A percentile compares a stretch with the other conserved stretches of the same genome.
These are phyloP conservation scores for Lasius fuliginosus DNA, from an alignment of 2,888 invertebrate species.

Conservation along the genomic window DNA sequence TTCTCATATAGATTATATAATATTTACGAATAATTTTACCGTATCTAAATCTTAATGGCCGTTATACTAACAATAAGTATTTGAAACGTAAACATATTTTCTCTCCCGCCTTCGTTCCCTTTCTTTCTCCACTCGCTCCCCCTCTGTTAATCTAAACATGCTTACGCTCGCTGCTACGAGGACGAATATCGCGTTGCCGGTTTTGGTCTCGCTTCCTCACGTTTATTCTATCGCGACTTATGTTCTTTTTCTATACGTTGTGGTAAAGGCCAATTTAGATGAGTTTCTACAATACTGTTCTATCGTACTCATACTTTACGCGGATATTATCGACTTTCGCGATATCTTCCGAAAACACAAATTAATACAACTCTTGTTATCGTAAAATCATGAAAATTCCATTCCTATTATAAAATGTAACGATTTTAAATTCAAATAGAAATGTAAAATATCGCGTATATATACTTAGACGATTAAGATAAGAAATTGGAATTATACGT, in stretches of 20 bases:
- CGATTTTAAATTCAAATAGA: not conserved
- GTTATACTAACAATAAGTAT: not conserved
- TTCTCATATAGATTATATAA: not conserved
- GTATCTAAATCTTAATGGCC: not conserved
- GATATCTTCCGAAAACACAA: not conserved
- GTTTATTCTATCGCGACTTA: not conserved
- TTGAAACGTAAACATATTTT: slow-evolving; percentile 15
- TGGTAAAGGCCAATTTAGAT: not conserved
- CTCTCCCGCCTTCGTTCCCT: slow-evolving; percentile 6
- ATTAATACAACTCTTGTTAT: slow-evolving; percentile 3
- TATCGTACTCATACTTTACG: not conserved
- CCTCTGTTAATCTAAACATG: slow-evolving; percentile 8
- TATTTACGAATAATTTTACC: not conserved
- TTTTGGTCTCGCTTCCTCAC: slow-evolving; percentile 31
- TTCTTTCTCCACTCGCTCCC: slow-evolving; percentile 23
- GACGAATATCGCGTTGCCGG: slow-evolving; percentile 63
- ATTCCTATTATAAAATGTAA: not conserved
- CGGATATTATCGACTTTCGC: not conserved
- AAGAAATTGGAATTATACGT: not conserved
- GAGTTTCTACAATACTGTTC: not conserved
- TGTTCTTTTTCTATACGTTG: not conserved
- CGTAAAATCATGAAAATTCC: not conserved
- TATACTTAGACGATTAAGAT: not conserved
- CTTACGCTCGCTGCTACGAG: slow-evolving; percentile 27
- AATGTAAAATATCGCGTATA: not conserved